These are phyloP conservation scores for Neosilurus mollespiculum DNA, from an alignment of 2,797 vertebrate genomes.

Conservation along the genomic window DNA sequence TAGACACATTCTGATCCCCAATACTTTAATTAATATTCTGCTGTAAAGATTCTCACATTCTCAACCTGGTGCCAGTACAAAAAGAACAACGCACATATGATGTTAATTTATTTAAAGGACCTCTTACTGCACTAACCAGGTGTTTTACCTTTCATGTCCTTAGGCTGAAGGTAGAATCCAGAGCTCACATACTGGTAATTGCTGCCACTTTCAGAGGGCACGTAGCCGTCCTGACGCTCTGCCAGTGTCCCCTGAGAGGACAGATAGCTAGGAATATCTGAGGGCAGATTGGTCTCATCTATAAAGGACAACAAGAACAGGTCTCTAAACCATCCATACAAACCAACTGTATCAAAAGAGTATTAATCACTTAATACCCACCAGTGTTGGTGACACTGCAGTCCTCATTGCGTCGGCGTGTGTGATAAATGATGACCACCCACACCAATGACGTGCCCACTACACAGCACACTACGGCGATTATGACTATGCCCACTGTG, in stretches of 20 bases:
- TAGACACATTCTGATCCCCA: not conserved
- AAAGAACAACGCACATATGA: not conserved
- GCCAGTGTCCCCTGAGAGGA: slow-evolving; percentile 95
- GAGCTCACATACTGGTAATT: slow-evolving; percentile 87
- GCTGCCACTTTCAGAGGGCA: slow-evolving; percentile 89
- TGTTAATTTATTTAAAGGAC: not conserved
- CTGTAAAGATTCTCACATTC: not conserved
- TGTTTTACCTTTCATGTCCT: slow-evolving; percentile 81
- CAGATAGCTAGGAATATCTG: slow-evolving; percentile 94
- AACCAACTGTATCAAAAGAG: not conserved
- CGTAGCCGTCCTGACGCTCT: slow-evolving; percentile 89
- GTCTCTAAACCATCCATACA: not conserved
- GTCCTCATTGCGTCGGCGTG: slow-evolving; percentile 87
- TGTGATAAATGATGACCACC: slow-evolving; percentile 99
- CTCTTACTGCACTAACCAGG: not conserved
- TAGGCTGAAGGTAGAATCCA: slow-evolving; percentile 86
- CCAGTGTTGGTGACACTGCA: slow-evolving; percentile 98
- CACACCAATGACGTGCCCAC: slow-evolving; percentile 97
- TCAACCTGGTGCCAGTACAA: no score
- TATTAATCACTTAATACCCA: slow-evolving; percentile 62
- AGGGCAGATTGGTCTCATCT: slow-evolving; percentile 96
- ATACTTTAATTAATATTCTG: not conserved
- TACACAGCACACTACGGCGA: slow-evolving; percentile 97
- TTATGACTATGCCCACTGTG: slow-evolving; percentile 94
- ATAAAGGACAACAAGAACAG: not conserved